These are phyloP conservation scores for Casuarius casuarius DNA, from an alignment of 2,113 vertebrate genomes.

Conservation along the genomic window DNA sequence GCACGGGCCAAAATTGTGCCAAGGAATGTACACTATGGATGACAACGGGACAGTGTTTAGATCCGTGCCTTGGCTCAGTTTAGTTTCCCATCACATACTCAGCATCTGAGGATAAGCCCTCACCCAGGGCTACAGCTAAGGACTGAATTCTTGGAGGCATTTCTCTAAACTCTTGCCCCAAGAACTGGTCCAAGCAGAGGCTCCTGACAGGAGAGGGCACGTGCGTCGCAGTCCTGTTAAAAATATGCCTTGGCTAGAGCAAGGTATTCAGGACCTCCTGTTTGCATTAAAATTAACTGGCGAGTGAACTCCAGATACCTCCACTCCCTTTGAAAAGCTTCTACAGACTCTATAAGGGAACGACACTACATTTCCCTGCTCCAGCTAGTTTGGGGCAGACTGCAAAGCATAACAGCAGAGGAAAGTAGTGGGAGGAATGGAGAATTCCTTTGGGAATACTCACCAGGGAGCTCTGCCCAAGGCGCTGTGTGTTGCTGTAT, in stretches of 20 bases:
- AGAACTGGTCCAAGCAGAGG: background rate
- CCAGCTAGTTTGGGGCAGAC: background rate
- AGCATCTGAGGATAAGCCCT: background rate
- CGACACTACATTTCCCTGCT: background rate
- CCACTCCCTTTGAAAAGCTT: background rate
- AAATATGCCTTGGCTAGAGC: background rate
- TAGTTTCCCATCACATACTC: rapidly evolving
- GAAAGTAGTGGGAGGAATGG: background rate
- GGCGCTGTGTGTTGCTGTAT: background rate
- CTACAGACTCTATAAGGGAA: background rate
- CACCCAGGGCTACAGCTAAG: background rate
- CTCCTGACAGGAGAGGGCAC: background rate
- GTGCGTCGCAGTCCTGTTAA: background rate
- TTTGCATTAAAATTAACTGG: background rate
- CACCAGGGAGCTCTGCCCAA: background rate
- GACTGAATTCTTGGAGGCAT: background rate
- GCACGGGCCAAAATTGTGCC: background rate
- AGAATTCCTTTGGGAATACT: background rate
- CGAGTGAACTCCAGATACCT: background rate
- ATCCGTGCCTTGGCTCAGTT: background rate
- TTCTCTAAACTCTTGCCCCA: background rate
- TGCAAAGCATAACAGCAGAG: background rate
- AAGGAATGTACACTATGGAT: background rate
- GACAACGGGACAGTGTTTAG: background rate
- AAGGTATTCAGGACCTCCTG: background rate